Evolutionary conservation across 1,140 invertebrate genomes (phyloP).

Genomic region (Pseudobourletiella spinata): DNA sequence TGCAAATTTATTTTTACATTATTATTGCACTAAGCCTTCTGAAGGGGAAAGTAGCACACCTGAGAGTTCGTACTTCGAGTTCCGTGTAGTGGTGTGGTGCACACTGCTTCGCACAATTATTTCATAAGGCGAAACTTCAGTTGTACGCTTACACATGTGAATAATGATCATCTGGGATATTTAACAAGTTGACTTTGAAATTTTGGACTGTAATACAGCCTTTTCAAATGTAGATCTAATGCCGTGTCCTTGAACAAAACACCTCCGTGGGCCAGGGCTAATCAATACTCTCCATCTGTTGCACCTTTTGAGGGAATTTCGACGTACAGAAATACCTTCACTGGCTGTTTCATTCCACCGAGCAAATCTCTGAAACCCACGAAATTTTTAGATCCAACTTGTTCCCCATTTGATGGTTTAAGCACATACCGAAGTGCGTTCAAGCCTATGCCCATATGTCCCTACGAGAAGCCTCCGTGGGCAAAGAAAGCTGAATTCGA

Average conservation of each 20-base stretch:
- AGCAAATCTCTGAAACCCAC: constrained; percentile 14
- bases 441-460: neutral
- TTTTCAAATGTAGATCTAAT: neutral
- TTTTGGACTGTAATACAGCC: neutral
- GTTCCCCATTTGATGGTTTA: constrained; percentile 3
- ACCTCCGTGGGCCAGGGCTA: neutral
- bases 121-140: too few species aligned
- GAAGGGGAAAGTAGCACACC: too few species aligned
- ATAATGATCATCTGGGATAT: neutral
- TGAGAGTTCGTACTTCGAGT: too few species aligned
- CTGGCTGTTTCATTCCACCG: neutral
- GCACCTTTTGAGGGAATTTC: constrained; percentile 9
- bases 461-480: constrained; percentile 16
- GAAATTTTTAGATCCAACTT: constrained; percentile 2
- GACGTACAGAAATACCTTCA: constrained; percentile 1
- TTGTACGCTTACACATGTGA: too few species aligned
- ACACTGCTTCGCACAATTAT: too few species aligned
- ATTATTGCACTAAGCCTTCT: too few species aligned
- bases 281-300: neutral
- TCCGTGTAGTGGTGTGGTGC: too few species aligned
- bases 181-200: neutral
- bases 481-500: constrained; percentile 15
- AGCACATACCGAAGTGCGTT: constrained; percentile 12
- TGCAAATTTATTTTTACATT: too few species aligned
- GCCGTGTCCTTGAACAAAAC: neutral